Evolutionary conservation across 2,113 vertebrate genomes (phyloP), one percentile per base, ranked within the genome.

Genomic region (Orientallactaga bullata): DNA sequence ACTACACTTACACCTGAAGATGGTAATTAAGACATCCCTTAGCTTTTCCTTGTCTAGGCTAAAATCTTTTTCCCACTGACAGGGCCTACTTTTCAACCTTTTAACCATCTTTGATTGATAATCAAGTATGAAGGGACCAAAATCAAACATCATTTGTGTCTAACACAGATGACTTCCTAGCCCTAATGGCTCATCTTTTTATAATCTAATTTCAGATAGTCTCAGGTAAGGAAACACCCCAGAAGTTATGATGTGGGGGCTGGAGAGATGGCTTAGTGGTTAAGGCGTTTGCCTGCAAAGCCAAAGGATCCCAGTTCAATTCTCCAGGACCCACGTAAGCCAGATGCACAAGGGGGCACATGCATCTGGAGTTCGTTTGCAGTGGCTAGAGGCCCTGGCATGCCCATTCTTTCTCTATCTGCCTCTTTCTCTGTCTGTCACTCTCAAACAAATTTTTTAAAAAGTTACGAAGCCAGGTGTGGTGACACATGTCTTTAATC

Each of bases 21-120:
- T 90, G 47, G 10, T 47, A 94, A 94, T 94, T 76, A 94, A 90
- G 88, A 39, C 69, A 69, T 78, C 24, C 35, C 60, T 90, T 83
- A 72, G 60, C 21, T 93, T 94, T 84, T 94, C 7, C 30, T 95
- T 95, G 79, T 80, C 61, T 71, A 84, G 60, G 88, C 66, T 79
- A 95, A 95, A 87, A 90, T 82, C n/a, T 47, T 71, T 80, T 32
- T 18, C 28, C 7, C 8, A 42, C 18, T 32, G 30, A n/a, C 24
- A 15, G 3, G 35, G 63, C 37, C 47, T 94, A 42, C 77, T 90
- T 94, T 76, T 78, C 15, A 78, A 88, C 1, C 73, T 88, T 94
- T 95, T 32, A 86, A 78, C 90, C 89, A 91, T 94, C 55, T 88
- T 92, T 55, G 26, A 88, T 82, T 88, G 78, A 30, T 39, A 95